A percentile compares a stretch with the other conserved stretches of the same genome.
Conservation (phyloP, 2,888 invertebrate species). For the Drosophila kuntzei region DNA sequence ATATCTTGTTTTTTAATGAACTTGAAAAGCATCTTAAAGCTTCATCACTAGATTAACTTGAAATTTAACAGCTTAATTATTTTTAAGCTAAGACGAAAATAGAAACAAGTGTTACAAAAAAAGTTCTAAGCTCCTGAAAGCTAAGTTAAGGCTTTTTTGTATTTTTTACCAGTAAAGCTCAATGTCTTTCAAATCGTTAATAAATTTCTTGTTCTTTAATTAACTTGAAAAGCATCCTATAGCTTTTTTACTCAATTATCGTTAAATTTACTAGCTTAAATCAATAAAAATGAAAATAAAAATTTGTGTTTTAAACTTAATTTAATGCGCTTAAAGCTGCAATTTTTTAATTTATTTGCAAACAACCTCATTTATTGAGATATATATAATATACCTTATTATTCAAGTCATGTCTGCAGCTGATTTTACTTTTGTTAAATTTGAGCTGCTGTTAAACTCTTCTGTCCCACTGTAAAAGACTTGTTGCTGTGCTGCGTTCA, state of each 20-base stretch:
- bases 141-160: no score
- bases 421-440: not conserved
- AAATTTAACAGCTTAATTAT: not conserved
- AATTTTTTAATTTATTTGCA: no score
- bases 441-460: not conserved
- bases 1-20: not conserved
- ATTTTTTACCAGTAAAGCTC: no score
- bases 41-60: not conserved
- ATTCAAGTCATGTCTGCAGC: no score
- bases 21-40: slow-evolving; percentile 3
- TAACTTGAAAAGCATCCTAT: not conserved
- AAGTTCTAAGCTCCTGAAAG: no score
- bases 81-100: not conserved
- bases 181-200: no score
- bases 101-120: not conserved
- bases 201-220: not conserved
- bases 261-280: not conserved
- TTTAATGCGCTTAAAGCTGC: no score
- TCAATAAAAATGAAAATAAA: no score
- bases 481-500: slow-evolving; percentile 4
- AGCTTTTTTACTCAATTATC: not conserved
- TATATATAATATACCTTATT: no score
- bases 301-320: no score
- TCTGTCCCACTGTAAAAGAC: slow-evolving; percentile 20
- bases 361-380: no score